Percentiles rank a stretch among this genome's conserved stretches.
phyloP scores from a whole-genome alignment of 2,888 invertebrate species.

The Sesia bembeciformis region DNA sequence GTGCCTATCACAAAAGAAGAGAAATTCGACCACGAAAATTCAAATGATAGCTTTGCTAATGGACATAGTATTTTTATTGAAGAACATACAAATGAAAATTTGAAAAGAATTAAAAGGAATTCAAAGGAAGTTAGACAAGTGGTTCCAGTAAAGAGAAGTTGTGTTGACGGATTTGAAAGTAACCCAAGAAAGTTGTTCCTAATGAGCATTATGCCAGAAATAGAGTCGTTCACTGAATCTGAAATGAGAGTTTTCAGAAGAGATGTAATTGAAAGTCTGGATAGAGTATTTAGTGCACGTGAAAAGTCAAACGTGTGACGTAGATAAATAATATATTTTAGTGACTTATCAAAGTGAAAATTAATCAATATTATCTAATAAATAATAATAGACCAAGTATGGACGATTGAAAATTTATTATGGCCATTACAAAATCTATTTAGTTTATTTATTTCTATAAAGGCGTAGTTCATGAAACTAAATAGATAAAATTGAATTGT shows the following conservation, averaged over 20 bases:
- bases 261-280: not conserved
- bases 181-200: not conserved
- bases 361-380: too few species aligned
- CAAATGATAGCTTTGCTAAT: not conserved
- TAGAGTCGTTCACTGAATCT: not conserved
- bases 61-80: not conserved
- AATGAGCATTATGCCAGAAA: not conserved
- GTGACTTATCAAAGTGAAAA: slow-evolving; percentile 1
- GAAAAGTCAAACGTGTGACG: not conserved
- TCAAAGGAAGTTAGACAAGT: not conserved
- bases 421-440: too few species aligned
- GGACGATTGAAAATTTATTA: too few species aligned
- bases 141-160: not conserved
- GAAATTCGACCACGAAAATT: not conserved
- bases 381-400: too few species aligned
- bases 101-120: not conserved
- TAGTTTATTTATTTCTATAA: too few species aligned
- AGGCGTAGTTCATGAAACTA: too few species aligned
- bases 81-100: not conserved
- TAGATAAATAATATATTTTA: slow-evolving; percentile 11
- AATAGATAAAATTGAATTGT: too few species aligned
- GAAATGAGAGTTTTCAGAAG: not conserved
- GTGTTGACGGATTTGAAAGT: not conserved
- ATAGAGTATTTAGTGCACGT: not conserved
- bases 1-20: not conserved